Evolutionary conservation across 2,113 vertebrate species (phyloP), one percentile per base, ranked within the genome.

Genomic region (Heloderma charlesbogerti): DNA sequence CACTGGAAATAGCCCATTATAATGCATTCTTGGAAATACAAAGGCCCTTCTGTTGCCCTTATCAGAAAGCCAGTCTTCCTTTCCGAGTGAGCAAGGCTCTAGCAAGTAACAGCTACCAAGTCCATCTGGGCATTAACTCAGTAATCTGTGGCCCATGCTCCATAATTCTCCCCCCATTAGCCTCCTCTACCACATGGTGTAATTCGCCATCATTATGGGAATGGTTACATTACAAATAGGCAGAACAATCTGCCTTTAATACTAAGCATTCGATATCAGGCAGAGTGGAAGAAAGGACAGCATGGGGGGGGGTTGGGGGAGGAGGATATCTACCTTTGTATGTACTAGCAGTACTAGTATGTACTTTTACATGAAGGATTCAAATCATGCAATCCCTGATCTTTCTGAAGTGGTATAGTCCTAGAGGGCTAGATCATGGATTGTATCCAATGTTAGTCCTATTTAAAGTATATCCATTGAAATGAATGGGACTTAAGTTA

Each of bases 101-200:
- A 89, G 40, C 22, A 77, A 48, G 89, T 27, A 90, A 90, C 31
- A 85, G 60, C 72, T 75, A 54, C 84, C 84, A 79, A 90, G 48
- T 86, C 89, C 71, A 54, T 86, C 48, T 69, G 48, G 66, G 84
- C 45, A 80, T 88, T 88, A 86, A 80, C n/a, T 71, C n/a, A 90
- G 84, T 80, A 86, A 86, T 86, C 84, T 71, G 48, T 25, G 84
- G 45, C 34, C 72, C 66, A 27, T 66, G 31, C 29, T 15, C 81
- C 71, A 45, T 90, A 90, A 90, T 90, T 75, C 37, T n/a, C 27
- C 85, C 63, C 54, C 63, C 75, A 90, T 86, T 86, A 80, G 75
- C 60, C 63, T 86, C 75, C 66, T 80, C 83, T 71, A 86, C 9
- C 75, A 90, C n/a, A 86, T 43, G 63, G 27, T 31, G 75, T 60